Conservation (phyloP, 2,113 vertebrate species). For the Chaetops frenatus region DNA sequence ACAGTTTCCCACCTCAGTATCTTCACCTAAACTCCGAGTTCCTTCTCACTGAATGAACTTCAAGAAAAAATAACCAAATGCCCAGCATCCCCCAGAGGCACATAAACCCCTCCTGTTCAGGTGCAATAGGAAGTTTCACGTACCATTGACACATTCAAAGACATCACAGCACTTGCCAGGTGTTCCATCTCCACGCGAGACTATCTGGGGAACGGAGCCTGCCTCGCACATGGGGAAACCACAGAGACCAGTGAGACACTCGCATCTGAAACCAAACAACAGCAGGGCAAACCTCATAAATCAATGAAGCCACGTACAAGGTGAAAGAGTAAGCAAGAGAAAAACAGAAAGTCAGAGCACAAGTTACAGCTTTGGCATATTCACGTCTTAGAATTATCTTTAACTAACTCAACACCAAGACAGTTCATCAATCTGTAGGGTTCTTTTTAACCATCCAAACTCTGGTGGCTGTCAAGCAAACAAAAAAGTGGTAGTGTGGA, state of each 20-base stretch:
- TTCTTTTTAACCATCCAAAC: not conserved
- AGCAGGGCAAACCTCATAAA: conserved; percentile 66
- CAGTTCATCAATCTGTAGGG: not conserved
- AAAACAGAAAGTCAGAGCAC: not conserved
- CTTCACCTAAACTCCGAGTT: not conserved
- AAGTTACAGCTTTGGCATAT: not conserved
- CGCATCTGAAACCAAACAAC: conserved; percentile 82
- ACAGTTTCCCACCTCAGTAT: not conserved
- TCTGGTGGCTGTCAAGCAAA: not conserved
- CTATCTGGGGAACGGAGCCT: conserved; percentile 79
- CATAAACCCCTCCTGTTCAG: not conserved
- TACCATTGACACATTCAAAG: conserved; percentile 90
- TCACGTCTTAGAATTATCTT: not conserved
- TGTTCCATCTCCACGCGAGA: conserved; percentile 83
- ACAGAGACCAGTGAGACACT: conserved; percentile 85
- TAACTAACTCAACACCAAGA: not conserved
- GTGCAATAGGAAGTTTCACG: conserved; percentile 62
- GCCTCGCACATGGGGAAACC: conserved; percentile 82
- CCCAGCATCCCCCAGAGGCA: not conserved
- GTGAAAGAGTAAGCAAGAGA: not conserved
- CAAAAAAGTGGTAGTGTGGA: not conserved
- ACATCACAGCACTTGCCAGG: conserved; percentile 91
- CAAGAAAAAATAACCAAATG: not conserved
- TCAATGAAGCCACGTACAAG: conserved; percentile 24
- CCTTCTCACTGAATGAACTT: not conserved